Percentiles rank a stretch among this genome's conserved stretches.
Evolutionary conservation across 2,797 vertebrate species (phyloP).

Genomic region (Phrynocephalus guinanensis): DNA sequence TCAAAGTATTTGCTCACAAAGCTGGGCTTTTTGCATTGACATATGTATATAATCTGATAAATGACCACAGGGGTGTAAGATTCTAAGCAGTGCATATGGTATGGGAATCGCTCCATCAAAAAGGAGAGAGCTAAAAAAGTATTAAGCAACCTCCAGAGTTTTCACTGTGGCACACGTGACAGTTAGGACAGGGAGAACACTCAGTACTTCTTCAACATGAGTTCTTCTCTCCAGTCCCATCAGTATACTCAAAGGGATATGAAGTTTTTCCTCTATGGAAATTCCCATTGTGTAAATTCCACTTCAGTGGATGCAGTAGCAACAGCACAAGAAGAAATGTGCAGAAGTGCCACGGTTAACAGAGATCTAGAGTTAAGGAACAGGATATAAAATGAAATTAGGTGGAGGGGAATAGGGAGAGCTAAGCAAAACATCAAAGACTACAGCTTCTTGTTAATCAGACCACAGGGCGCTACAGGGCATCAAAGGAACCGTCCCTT

Average conservation of each 20-base stretch:
- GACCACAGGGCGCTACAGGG: not conserved
- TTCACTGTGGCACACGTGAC: not conserved
- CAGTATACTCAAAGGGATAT: not conserved
- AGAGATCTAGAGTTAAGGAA: not conserved
- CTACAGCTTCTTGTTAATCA: not conserved
- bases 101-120: not conserved
- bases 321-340: not conserved
- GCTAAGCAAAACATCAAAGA: not conserved
- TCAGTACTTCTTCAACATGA: not conserved
- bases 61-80: not conserved
- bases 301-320: not conserved
- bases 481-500: not conserved
- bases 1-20: not conserved
- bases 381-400: not conserved
- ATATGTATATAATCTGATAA: not conserved
- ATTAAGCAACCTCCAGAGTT: not conserved
- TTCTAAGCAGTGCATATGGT: not conserved
- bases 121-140: not conserved
- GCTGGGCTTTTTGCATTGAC: not conserved
- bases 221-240: not conserved
- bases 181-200: not conserved
- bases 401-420: not conserved
- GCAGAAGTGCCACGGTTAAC: not conserved
- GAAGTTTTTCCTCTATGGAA: not conserved
- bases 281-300: conserved; percentile 15